Evolutionary conservation across 1,140 invertebrate species (phyloP), one percentile per base, ranked within the genome.

Genomic region (Plutomurus gul): DNA sequence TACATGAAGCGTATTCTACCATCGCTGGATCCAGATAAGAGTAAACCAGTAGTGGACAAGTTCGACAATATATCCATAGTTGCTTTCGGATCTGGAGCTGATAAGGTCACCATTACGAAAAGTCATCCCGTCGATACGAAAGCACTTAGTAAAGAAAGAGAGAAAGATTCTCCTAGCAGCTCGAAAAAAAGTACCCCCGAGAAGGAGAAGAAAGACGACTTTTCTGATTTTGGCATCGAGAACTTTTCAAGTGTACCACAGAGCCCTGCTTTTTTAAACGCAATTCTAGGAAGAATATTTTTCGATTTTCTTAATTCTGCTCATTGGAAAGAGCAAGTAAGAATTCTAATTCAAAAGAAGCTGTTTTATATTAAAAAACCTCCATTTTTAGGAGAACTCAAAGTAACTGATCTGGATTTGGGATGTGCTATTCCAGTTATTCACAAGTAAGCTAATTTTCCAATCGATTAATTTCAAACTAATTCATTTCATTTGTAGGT

Each of bases 301-400:
- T 96, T 92, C 84, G 95, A 96, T 85, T 90, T 92, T 82, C 87
- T 96, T 36, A 90, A 91, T 74, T 89, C 92, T 83, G 87, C 89
- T 40, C 88, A 90, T 33, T 90, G 90, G 85, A 90, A 85, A 11
- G 88, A 89, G 46, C 86, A 89, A 83, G 88, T 93, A 40, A 89
- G 91, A 82, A 91, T 93, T 22, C 92, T 93, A 84, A 91, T 97
- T 84, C 94, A 96, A 86, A 91, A 91, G 82, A 97, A 97, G 88
- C 87, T 97, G 1, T 91, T 91, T 81, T 93, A 93, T 76, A 94
- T 97, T 83, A 94, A 93, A 87, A 91, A 96, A 47, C 95, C 95
- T 5, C 93, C 93, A 85, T 96, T 96, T 82, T 94, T 97, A 87
- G 94, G 96, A 84, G 92, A 93, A 83, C 87, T 97, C 10, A 86